A percentile compares a stretch with the other conserved stretches of the same genome.
Conservation (phyloP, 2,888 invertebrate species). For the Drosophila mercatorum region DNA sequence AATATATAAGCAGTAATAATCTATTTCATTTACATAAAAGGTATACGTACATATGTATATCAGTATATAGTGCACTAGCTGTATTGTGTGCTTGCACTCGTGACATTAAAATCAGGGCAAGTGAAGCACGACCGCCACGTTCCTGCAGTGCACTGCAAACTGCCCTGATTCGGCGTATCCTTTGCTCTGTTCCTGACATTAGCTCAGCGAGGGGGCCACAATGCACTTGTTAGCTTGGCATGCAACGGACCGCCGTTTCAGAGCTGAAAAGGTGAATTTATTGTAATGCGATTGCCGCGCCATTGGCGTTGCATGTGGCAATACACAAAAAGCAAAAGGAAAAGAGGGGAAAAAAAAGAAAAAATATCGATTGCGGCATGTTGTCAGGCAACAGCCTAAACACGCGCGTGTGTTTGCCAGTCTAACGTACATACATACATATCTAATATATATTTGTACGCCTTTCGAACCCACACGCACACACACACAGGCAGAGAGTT, state of each 20-base stretch:
- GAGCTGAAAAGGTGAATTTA: constrained; percentile 59
- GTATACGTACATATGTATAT: constrained; percentile 25
- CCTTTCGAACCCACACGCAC: constrained; percentile 42
- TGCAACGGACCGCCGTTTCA: constrained; percentile 36
- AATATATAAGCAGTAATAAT: constrained; percentile 43
- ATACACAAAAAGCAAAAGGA: constrained; percentile 22
- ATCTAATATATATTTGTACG: constrained; percentile 55
- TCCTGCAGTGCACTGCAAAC: constrained; percentile 20
- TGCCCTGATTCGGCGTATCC: constrained; percentile 54
- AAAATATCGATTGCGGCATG: constrained; percentile 69
- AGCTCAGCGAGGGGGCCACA: constrained; percentile 8
- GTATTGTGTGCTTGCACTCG: constrained; percentile 25
- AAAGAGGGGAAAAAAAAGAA: constrained; percentile 40
- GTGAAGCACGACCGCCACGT: constrained; percentile 1
- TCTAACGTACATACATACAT: constrained; percentile 27
- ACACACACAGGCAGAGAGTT: constrained; percentile 16
- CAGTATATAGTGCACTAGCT: neutral
- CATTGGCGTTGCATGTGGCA: constrained; percentile 56
- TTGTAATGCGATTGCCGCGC: constrained; percentile 74
- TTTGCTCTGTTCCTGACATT: constrained; percentile 43
- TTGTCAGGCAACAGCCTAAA: constrained; percentile 62
- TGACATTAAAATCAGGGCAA: constrained; percentile 24
- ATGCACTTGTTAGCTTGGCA: constrained; percentile 49
- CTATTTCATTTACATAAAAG: constrained; percentile 5
- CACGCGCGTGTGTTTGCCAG: constrained; percentile 15